Base-by-base conservation (phyloP, 2,113 vertebrate genomes). In the Scomber japonicus region DNA sequence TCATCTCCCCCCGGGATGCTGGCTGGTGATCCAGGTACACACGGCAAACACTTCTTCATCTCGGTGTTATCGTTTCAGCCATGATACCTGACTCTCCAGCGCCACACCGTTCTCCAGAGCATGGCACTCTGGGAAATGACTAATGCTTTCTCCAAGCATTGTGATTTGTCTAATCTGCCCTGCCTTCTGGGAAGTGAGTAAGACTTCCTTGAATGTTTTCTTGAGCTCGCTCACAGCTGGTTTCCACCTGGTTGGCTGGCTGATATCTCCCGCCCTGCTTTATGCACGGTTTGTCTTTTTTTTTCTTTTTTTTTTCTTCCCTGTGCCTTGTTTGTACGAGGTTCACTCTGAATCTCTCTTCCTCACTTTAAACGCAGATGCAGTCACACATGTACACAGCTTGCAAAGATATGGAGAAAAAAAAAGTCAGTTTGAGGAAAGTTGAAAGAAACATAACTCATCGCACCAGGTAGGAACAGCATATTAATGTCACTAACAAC, bases 41-140 rank as follows among this genome's bases (percentile, higher is more conserved):
- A 80, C 19, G 55, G 78, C 67, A 88, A 90, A 84, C 90, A 80
- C 88, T 84, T 80, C 66, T 90, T 93, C 84, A 90, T 90, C 80
- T 89, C 66, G 0, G 71, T 83, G 59, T 86, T 89, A 85, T 91
- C 86, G 83, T 89, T 89, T 88, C 84, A 81, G 84, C 89, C 87
- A 81, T 69, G 84, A 91, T 87, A 83, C 84, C 86, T 46, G 82
- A 85, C 87, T 88, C 84, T 90, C 85, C 73, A 81, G 78, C 17
- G 53, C 59, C 85, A 88, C 80, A 11, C 78, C 2, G 54, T 82
- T 89, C 80, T 91, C 73, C 57, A 5, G 67, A 90, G 77, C 80
- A 70, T 65, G 70, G 73, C 77, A 87, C 72, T 86, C 76, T 81
- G 86, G 81, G 81, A 91, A 83, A 81, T 89, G 85, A 90, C 84